These are phyloP conservation scores for Hydropsyche betteni DNA, from an alignment of 2,888 invertebrate species.

Conservation along the genomic window DNA sequence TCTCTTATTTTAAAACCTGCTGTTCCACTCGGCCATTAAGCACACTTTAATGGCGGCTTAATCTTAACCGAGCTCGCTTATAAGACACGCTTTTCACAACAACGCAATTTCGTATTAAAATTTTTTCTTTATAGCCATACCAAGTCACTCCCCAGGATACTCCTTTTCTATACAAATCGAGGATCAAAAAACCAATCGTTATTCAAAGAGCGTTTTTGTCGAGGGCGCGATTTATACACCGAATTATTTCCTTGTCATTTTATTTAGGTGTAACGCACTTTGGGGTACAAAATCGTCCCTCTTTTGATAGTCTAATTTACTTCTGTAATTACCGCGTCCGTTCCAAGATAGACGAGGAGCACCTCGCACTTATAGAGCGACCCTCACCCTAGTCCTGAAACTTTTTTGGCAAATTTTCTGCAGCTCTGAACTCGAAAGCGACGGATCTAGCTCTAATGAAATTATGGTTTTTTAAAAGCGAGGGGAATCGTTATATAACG, in stretches of 20 bases:
- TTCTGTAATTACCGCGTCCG: conserved; percentile 47
- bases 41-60: conserved; percentile 27
- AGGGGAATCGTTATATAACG: conserved; percentile 38
- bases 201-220: conserved; percentile 62
- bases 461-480: conserved; percentile 36
- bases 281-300: conserved; percentile 29
- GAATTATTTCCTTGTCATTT: conserved; percentile 69
- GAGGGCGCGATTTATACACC: conserved; percentile 61
- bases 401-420: conserved; percentile 45
- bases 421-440: conserved; percentile 37
- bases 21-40: conserved; percentile 24
- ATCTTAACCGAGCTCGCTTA: conserved; percentile 3
- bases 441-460: conserved; percentile 41
- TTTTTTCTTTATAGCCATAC: too few species aligned
- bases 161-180: too few species aligned
- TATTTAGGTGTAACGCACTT: conserved; percentile 57
- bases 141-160: too few species aligned
- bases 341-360: conserved; percentile 1
- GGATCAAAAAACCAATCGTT: conserved; percentile 61
- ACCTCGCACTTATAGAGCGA: too few species aligned
- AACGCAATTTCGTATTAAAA: too few species aligned
- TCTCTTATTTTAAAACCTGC: conserved; percentile 34
- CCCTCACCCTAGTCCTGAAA: conserved; percentile 20
- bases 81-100: too few species aligned
- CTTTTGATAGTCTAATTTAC: conserved; percentile 51